Evolutionary conservation across 2,797 vertebrate genomes (phyloP).

Genomic region (Crotalus adamanteus): DNA sequence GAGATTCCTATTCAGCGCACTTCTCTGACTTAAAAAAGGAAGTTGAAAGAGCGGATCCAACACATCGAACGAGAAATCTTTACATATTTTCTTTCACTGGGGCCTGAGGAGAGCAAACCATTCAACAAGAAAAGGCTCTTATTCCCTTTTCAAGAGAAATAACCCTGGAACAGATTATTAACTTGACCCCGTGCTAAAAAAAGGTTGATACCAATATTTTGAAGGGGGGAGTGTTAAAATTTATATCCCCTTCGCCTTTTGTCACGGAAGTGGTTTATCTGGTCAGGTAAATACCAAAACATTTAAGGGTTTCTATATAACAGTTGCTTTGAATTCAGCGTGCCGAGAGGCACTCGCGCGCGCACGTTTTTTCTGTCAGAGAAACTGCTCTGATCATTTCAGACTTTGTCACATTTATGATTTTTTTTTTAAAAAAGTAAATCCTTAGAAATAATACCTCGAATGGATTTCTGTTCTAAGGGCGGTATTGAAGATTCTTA

Average conservation of each 20-base stretch:
- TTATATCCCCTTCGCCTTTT: background rate
- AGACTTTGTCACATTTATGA: background rate
- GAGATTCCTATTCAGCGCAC: slow-evolving; percentile 71
- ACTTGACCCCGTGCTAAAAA: slow-evolving; percentile 61
- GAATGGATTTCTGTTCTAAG: background rate
- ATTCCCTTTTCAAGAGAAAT: slow-evolving; percentile 70
- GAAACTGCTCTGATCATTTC: background rate
- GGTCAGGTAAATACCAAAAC: slow-evolving; percentile 55
- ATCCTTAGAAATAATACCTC: background rate
- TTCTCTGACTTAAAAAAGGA: slow-evolving; percentile 74
- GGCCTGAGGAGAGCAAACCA: slow-evolving; percentile 70
- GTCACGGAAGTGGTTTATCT: slow-evolving; percentile 44
- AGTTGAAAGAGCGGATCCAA: slow-evolving; percentile 72
- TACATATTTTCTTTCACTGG: slow-evolving; percentile 74
- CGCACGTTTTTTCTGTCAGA: background rate
- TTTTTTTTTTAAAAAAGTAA: slow-evolving; percentile 37
- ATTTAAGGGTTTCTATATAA: slow-evolving; percentile 47
- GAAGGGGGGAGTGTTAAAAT: slow-evolving; percentile 35
- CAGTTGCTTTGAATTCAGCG: slow-evolving; percentile 61
- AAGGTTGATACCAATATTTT: slow-evolving; percentile 61
- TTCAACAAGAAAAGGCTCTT: slow-evolving; percentile 69
- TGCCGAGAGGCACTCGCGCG: slow-evolving; percentile 51
- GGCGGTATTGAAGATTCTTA: background rate
- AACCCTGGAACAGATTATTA: slow-evolving; percentile 71
- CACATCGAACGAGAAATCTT: slow-evolving; percentile 71